phyloP scores from a whole-genome alignment of 2,888 invertebrate species.

The Neoascia interrupta region DNA sequence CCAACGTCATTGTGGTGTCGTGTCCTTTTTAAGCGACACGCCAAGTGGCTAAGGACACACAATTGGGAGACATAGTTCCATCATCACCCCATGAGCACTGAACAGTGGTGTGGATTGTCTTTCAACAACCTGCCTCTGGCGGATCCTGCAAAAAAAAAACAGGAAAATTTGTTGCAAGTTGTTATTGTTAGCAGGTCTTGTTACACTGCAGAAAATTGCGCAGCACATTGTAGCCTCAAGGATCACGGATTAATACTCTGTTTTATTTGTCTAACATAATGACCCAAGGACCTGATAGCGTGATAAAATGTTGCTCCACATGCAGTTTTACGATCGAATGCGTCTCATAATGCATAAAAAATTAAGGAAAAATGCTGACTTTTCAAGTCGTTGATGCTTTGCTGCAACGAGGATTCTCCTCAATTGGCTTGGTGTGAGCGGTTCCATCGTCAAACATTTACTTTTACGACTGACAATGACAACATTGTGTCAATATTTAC shows the following conservation, averaged over 20 bases:
- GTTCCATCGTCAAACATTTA: not conserved
- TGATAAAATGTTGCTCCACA: not conserved
- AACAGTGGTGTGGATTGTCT: not conserved
- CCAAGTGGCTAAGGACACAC: not conserved
- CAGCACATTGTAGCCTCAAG: too few relatives aligned
- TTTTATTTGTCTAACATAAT: too few relatives aligned
- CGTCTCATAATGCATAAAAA: not conserved
- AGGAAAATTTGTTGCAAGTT: conserved; percentile 4
- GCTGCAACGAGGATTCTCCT: conserved; percentile 1
- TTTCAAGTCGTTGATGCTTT: conserved; percentile 4
- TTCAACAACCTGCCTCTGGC: not conserved
- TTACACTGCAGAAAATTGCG: too few relatives aligned
- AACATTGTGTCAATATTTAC: conserved; percentile 8
- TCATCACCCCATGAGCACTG: not conserved
- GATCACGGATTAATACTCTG: too few relatives aligned
- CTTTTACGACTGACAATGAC: conserved; percentile 1
- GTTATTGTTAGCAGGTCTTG: not conserved
- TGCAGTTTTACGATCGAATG: not conserved
- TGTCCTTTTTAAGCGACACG: not conserved
- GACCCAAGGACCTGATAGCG: not conserved
- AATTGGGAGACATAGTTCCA: not conserved
- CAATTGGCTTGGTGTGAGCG: not conserved
- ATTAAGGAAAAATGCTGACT: too few relatives aligned
- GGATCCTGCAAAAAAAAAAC: not conserved
- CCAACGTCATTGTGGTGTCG: too few relatives aligned